Conservation (phyloP, 2,888 invertebrate genomes). For the Neria commutata region DNA sequence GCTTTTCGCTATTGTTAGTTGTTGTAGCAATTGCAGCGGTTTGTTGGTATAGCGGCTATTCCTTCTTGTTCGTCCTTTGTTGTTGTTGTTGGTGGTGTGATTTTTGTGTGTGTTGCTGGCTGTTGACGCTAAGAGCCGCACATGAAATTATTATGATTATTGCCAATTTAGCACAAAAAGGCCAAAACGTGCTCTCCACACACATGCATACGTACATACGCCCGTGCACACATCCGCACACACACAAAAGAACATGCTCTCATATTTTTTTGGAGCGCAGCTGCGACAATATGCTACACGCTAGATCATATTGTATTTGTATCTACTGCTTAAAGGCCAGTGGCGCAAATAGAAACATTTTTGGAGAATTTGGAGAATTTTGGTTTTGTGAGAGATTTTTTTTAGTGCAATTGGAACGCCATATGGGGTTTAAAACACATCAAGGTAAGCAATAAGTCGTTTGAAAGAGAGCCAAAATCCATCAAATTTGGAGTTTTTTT, state of each 20-base stretch:
- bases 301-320: background rate
- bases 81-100: constrained; percentile 3
- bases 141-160: constrained; percentile 38
- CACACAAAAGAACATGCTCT: background rate
- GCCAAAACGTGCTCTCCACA: constrained; percentile 10
- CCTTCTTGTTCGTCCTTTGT: background rate
- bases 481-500: too few species aligned
- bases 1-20: too few species aligned
- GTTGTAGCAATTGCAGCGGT: background rate
- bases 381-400: too few species aligned
- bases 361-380: too few species aligned
- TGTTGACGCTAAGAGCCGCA: constrained; percentile 7
- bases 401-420: too few species aligned
- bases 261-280: too few species aligned
- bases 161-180: constrained; percentile 37
- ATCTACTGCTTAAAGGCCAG: background rate
- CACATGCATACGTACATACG: background rate
- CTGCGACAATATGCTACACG: too few species aligned
- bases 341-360: constrained; percentile 2
- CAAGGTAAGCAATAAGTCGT: too few species aligned
- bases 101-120: background rate
- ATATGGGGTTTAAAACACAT: too few species aligned
- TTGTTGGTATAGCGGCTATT: background rate
- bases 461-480: too few species aligned
- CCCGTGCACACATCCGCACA: background rate